Conservation (phyloP, 2,888 invertebrate species). For the Nomada lathburiana region DNA sequence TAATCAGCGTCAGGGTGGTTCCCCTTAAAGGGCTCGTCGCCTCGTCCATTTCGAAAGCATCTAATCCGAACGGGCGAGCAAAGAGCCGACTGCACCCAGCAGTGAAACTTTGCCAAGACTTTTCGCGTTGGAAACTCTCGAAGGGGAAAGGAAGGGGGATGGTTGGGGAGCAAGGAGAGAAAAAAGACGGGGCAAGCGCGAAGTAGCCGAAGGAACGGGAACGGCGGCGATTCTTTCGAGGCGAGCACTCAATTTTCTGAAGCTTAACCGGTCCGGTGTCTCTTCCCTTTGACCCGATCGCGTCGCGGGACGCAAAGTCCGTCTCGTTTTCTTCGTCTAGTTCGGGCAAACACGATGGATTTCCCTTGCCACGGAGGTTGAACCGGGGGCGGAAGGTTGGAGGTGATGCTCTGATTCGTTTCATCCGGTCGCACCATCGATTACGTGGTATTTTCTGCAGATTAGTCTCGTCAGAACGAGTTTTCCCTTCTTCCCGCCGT, state of each 20-base stretch:
- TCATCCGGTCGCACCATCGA: slow-evolving; percentile 51
- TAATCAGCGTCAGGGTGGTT: slow-evolving; percentile 21
- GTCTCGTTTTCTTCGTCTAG: slow-evolving; percentile 63
- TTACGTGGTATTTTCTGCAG: slow-evolving; percentile 56
- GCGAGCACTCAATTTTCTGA: slow-evolving; percentile 82
- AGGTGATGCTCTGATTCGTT: slow-evolving; percentile 50
- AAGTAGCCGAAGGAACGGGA: neutral
- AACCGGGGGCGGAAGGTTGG: neutral
- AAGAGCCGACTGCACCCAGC: neutral
- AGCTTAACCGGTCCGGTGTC: slow-evolving; percentile 77
- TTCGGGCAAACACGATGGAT: slow-evolving; percentile 37
- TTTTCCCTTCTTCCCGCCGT: slow-evolving; percentile 11
- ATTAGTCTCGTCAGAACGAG: slow-evolving; percentile 43
- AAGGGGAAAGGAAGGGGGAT: neutral
- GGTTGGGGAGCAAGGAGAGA: neutral
- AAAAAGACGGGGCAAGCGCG: neutral
- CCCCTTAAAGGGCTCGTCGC: slow-evolving; percentile 2
- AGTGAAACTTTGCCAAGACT: slow-evolving; percentile 55
- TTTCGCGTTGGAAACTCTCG: slow-evolving; percentile 36
- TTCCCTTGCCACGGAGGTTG: slow-evolving; percentile 1
- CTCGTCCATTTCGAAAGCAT: slow-evolving; percentile 15
- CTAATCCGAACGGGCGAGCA: slow-evolving; percentile 20
- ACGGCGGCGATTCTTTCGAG: slow-evolving; percentile 44
- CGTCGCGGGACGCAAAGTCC: slow-evolving; percentile 70
- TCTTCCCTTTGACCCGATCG: slow-evolving; percentile 56